phyloP scores from a whole-genome alignment of 1,140 invertebrate genomes.

The Drosophila triauraria region DNA sequence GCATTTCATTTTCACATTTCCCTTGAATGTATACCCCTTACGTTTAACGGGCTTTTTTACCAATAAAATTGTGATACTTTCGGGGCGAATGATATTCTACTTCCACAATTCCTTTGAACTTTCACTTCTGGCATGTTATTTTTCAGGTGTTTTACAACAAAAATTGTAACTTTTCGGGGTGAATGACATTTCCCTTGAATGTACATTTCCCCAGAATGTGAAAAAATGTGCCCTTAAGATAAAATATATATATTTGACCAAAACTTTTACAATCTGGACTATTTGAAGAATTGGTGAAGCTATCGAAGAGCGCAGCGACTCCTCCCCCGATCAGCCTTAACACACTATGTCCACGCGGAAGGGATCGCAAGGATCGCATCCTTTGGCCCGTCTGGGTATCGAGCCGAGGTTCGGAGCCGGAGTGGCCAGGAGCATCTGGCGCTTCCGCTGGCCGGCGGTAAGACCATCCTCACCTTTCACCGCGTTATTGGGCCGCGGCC shows the following conservation, averaged over 20 bases:
- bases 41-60: too few species aligned
- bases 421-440: constrained; percentile 4
- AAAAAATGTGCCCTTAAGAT: neutral
- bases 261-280: constrained; percentile 1
- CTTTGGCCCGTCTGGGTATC: constrained; percentile 19
- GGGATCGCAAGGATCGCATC: neutral
- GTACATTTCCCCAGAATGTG: neutral
- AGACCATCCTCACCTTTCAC: neutral
- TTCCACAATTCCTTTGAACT: too few species aligned
- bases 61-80: too few species aligned
- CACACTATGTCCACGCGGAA: constrained; percentile 10
- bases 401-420: neutral
- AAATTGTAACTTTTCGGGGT: neutral
- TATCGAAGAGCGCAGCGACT: neutral
- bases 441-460: constrained; percentile 8
- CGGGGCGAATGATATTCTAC: too few species aligned
- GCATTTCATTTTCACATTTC: too few species aligned
- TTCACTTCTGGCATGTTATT: too few species aligned
- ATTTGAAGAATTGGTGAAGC: neutral
- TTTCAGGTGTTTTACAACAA: too few species aligned
- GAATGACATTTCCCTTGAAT: too few species aligned
- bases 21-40: too few species aligned
- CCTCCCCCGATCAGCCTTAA: neutral
- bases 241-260: constrained; percentile 2
- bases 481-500: neutral